These are phyloP conservation scores for Hiodon alosoides DNA, from an alignment of 2,113 vertebrate species.

Conservation along the genomic window DNA sequence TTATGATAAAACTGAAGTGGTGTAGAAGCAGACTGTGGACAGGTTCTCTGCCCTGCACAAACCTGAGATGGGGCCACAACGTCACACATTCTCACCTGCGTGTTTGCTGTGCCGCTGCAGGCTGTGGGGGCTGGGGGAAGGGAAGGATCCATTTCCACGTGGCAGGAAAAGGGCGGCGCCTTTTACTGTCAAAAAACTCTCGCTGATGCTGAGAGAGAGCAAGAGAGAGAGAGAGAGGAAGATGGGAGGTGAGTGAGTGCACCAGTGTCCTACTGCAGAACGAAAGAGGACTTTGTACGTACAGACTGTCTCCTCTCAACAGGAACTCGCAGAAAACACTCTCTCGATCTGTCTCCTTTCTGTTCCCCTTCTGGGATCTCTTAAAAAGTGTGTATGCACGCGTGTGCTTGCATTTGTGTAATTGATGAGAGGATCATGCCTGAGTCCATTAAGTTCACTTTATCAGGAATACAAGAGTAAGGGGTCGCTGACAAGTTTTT, in stretches of 20 bases:
- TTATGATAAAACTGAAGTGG: neutral
- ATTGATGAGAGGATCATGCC: no score
- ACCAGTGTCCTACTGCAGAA: neutral
- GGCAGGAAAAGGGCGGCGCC: conserved; percentile 93
- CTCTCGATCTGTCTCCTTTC: neutral
- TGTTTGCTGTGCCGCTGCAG: conserved; percentile 88
- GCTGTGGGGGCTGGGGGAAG: conserved; percentile 72
- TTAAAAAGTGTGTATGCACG: neutral
- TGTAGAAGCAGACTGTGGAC: neutral
- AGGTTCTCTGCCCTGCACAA: no score
- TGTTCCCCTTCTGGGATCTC: neutral
- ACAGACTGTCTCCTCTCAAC: no score
- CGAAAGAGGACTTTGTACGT: neutral
- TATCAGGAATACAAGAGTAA: conserved; percentile 17
- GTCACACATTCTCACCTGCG: conserved; percentile 68
- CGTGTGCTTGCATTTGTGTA: neutral
- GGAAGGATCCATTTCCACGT: conserved; percentile 76
- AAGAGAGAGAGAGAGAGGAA: conserved; percentile 13
- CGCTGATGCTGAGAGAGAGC: conserved; percentile 75
- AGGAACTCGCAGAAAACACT: neutral
- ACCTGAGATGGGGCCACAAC: neutral
- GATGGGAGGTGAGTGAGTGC: no score
- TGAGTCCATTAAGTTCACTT: neutral
- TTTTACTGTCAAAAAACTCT: conserved; percentile 96
- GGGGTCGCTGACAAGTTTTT: no score